These are phyloP conservation scores for Glossosoma conforme DNA, from an alignment of 1,140 invertebrate species.

Conservation along the genomic window DNA sequence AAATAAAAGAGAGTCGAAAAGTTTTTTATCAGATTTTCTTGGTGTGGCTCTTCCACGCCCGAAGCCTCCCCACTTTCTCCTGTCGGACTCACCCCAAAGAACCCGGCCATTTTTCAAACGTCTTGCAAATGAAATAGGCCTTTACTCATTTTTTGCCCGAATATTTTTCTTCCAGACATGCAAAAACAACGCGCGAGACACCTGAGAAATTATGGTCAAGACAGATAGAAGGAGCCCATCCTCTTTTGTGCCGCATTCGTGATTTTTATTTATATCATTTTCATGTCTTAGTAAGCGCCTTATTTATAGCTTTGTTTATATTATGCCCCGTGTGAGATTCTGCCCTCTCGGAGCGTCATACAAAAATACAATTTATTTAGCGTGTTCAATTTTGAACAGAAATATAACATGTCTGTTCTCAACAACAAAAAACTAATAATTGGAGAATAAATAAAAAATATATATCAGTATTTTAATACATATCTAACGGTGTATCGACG, in stretches of 20 bases:
- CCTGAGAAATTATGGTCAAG: conserved; percentile 31
- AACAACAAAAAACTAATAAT: too few relatives aligned
- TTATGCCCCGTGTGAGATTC: too few relatives aligned
- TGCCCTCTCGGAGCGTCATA: too few relatives aligned
- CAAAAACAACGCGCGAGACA: conserved; percentile 27
- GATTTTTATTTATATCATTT: conserved; percentile 7
- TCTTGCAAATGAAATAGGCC: conserved; percentile 31
- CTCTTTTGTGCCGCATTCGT: conserved; percentile 5
- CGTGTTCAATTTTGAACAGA: background rate
- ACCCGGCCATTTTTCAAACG: conserved; percentile 24
- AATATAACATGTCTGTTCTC: background rate
- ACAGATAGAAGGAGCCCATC: conserved; percentile 19
- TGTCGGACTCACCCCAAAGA: background rate
- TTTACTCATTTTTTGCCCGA: conserved; percentile 27
- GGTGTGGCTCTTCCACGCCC: conserved; percentile 19
- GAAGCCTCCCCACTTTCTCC: conserved; percentile 8
- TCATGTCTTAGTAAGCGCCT: background rate
- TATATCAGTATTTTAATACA: too few relatives aligned
- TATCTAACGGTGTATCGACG: too few relatives aligned
- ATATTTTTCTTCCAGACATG: conserved; percentile 19
- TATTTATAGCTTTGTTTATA: conserved; percentile 6
- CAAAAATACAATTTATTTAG: too few relatives aligned
- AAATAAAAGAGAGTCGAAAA: conserved; percentile 27
- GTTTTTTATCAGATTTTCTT: conserved; percentile 29
- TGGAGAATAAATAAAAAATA: too few relatives aligned